Evolutionary conservation across 2,797 vertebrate species (phyloP).

Genomic region (Sebastes alutus): DNA sequence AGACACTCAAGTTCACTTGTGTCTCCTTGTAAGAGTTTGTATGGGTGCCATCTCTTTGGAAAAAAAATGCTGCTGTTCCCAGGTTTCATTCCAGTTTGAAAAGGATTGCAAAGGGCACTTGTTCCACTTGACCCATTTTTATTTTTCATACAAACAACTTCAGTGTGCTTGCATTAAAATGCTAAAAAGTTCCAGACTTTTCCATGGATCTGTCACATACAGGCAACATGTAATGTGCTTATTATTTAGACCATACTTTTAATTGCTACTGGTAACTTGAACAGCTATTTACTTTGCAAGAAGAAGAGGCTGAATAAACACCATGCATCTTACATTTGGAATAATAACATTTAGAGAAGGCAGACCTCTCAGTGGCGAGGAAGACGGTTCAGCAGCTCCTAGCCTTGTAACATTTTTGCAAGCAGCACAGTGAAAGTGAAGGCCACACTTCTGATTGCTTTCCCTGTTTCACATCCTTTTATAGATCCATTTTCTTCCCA

Average conservation of each 20-base stretch:
- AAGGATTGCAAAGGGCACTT: slow-evolving; percentile 63
- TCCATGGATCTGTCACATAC: slow-evolving; percentile 3
- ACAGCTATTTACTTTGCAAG: neutral
- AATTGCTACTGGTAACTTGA: slow-evolving; percentile 23
- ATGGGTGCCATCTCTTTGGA: slow-evolving; percentile 35
- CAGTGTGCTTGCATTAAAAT: slow-evolving; percentile 37
- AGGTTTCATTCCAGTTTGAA: slow-evolving; percentile 57
- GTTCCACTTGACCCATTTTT: slow-evolving; percentile 77
- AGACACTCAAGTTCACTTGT: slow-evolving; percentile 69
- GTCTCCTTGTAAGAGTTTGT: slow-evolving; percentile 66
- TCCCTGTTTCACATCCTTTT: slow-evolving; percentile 58
- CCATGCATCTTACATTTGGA: neutral
- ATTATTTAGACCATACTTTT: slow-evolving; percentile 5
- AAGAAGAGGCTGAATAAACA: slow-evolving; percentile 30
- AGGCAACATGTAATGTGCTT: neutral
- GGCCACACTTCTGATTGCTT: slow-evolving; percentile 74
- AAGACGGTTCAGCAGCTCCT: slow-evolving; percentile 53
- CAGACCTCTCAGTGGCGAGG: slow-evolving; percentile 39
- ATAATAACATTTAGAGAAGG: slow-evolving; percentile 30
- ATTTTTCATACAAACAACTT: slow-evolving; percentile 62
- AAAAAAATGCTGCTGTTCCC: slow-evolving; percentile 35
- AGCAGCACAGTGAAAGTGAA: slow-evolving; percentile 54
- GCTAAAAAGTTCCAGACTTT: slow-evolving; percentile 49
- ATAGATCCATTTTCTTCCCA: slow-evolving; percentile 56
- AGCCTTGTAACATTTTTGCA: slow-evolving; percentile 68